These are phyloP conservation scores for Ceraclea dissimilis DNA, from an alignment of 2,888 invertebrate species.

Conservation along the genomic window DNA sequence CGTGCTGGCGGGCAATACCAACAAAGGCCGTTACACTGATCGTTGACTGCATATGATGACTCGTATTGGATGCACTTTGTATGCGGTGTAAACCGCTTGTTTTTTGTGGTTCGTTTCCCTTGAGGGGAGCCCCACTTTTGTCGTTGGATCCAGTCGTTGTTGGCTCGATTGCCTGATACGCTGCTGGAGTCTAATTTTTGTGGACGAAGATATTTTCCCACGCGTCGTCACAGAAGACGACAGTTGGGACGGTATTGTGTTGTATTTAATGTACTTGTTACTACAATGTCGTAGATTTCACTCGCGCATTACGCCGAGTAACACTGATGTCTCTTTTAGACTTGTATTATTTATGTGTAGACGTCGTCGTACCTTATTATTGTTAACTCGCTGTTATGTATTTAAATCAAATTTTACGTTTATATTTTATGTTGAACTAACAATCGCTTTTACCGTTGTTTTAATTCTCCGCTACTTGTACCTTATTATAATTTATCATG, in stretches of 20 bases:
- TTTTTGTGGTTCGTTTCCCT: slow-evolving; percentile 11
- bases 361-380: too few relatives aligned
- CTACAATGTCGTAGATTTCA: too few relatives aligned
- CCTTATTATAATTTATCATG: too few relatives aligned
- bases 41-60: slow-evolving; percentile 12
- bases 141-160: slow-evolving; percentile 5
- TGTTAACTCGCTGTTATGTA: too few relatives aligned
- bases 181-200: background rate
- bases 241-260: background rate
- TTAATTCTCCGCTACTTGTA: background rate
- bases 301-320: background rate
- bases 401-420: too few relatives aligned
- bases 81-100: slow-evolving; percentile 15
- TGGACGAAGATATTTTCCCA: background rate
- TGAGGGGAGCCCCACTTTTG: slow-evolving; percentile 11
- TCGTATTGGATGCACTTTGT: slow-evolving; percentile 8
- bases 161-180: slow-evolving; percentile 15
- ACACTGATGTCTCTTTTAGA: background rate
- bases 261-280: background rate
- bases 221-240: background rate
- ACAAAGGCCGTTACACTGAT: slow-evolving; percentile 20
- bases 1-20: slow-evolving; percentile 14
- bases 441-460: background rate
- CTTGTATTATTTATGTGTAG: background rate
- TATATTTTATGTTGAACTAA: too few relatives aligned